phyloP scores from a whole-genome alignment of 2,888 invertebrate species.

The Hydropsyche betteni region DNA sequence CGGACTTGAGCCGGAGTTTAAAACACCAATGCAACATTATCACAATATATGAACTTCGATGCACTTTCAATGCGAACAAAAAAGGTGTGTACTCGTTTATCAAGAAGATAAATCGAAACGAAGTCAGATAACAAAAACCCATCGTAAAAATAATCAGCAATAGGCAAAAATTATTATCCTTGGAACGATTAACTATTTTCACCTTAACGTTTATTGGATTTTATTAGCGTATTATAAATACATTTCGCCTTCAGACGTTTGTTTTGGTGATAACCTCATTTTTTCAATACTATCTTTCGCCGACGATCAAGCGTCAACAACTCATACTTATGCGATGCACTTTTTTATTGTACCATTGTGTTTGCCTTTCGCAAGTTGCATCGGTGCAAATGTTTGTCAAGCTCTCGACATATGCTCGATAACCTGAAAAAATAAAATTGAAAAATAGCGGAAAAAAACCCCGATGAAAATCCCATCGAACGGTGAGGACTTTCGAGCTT shows the following conservation, averaged over 20 bases:
- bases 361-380: slow-evolving; percentile 27
- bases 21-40: no score
- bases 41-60: background rate
- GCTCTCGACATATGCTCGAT: slow-evolving; percentile 7
- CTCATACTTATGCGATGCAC: slow-evolving; percentile 2
- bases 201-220: no score
- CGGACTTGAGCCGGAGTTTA: background rate
- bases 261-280: slow-evolving; percentile 27
- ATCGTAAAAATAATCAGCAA: background rate
- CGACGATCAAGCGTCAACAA: slow-evolving; percentile 16
- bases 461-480: no score
- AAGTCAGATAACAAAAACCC: background rate
- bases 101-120: background rate
- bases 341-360: background rate
- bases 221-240: background rate
- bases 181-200: no score
- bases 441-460: no score
- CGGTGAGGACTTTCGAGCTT: no score
- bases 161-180: background rate
- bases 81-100: background rate
- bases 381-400: slow-evolving; percentile 7
- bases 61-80: background rate
- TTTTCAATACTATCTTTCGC: background rate
- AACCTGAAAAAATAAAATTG: slow-evolving; percentile 16
- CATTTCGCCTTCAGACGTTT: slow-evolving; percentile 5